These are phyloP conservation scores for Rhipidura dahli DNA, from an alignment of 2,113 vertebrate genomes.

Conservation along the genomic window DNA sequence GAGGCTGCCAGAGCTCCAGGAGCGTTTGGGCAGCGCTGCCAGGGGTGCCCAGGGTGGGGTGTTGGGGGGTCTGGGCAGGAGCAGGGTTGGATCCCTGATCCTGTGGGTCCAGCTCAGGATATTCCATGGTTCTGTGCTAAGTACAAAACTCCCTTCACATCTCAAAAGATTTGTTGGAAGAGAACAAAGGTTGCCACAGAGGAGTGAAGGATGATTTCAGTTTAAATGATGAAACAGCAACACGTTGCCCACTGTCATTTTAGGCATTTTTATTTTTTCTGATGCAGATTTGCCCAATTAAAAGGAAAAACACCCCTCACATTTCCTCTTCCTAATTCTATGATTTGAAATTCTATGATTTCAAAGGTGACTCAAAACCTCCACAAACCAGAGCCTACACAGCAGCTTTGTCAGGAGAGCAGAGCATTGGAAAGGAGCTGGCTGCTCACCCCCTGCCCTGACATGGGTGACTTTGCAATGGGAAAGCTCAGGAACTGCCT, in stretches of 20 bases:
- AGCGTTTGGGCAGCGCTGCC: fast-evolving
- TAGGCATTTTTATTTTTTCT: background rate
- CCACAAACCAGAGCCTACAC: background rate
- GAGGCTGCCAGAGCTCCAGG: background rate
- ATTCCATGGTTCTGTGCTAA: background rate
- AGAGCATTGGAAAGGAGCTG: background rate
- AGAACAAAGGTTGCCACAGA: background rate
- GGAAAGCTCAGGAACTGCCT: background rate
- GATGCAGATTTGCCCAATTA: background rate
- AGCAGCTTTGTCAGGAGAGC: background rate
- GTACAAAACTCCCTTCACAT: background rate
- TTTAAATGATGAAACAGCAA: background rate
- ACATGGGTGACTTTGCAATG: fast-evolving
- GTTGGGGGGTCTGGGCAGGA: background rate
- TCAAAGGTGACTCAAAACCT: background rate
- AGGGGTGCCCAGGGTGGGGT: background rate
- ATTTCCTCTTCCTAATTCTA: background rate
- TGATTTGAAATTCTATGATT: background rate
- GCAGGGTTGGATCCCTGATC: fast-evolving
- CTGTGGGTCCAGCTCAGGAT: background rate
- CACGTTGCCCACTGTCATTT: background rate
- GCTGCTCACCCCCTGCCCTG: background rate
- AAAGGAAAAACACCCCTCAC: background rate
- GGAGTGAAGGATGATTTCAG: background rate
- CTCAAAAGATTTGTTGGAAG: background rate